These are phyloP conservation scores for Orius insidiosus DNA, from an alignment of 1,140 invertebrate genomes.

Conservation along the genomic window DNA sequence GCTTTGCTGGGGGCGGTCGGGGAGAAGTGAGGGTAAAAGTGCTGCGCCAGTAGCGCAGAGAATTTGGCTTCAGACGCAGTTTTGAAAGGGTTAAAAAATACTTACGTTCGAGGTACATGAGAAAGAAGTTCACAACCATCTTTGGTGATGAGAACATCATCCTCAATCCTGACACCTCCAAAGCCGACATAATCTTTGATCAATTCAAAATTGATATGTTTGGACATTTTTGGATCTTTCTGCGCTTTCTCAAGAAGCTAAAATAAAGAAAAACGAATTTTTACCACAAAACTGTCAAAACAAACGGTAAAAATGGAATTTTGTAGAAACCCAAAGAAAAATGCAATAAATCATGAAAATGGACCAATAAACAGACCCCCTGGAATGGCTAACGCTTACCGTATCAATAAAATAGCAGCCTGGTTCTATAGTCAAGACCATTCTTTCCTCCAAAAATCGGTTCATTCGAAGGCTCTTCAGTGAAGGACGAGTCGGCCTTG, in stretches of 20 bases:
- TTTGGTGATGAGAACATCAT: conserved; percentile 79
- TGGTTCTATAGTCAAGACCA: conserved; percentile 93
- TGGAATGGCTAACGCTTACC: conserved; percentile 29
- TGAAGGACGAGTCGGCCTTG: conserved; percentile 43
- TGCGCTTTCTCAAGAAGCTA: conserved; percentile 52
- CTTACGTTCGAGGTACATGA: conserved; percentile 74
- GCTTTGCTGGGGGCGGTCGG: too few species aligned
- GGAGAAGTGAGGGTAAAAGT: too few species aligned
- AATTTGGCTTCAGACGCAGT: too few species aligned
- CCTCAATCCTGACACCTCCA: conserved; percentile 93
- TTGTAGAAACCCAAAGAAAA: not conserved
- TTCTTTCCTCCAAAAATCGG: conserved; percentile 56
- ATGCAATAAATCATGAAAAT: not conserved
- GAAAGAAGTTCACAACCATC: conserved; percentile 73
- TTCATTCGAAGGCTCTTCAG: conserved; percentile 64
- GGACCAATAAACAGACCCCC: not conserved
- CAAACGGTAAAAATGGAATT: conserved; percentile 5
- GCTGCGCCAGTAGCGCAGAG: too few species aligned
- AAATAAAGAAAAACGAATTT: conserved; percentile 4
- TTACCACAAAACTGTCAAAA: too few species aligned
- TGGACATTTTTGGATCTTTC: conserved; percentile 29
- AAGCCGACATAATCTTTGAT: conserved; percentile 31
- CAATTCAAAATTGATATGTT: conserved; percentile 40
- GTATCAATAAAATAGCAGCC: conserved; percentile 88
- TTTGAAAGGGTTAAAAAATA: too few species aligned